A percentile compares a stretch with the other conserved stretches of the same genome.
These are phyloP conservation scores for Erethizon dorsatum DNA, from an alignment of 2,797 vertebrate genomes.

Conservation along the genomic window DNA sequence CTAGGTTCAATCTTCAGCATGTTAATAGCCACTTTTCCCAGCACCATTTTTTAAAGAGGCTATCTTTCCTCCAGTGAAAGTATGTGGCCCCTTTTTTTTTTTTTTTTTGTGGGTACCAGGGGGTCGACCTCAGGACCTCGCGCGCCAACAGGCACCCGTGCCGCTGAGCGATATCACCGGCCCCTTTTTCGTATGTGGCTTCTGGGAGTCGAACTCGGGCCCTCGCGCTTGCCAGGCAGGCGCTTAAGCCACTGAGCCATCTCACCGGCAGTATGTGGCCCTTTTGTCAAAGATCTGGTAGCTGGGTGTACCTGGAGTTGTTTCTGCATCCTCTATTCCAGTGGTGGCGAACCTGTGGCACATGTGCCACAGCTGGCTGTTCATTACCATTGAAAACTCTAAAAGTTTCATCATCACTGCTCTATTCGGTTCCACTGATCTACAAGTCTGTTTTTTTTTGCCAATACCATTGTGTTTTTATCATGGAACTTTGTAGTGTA, in stretches of 20 bases:
- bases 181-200: too few species aligned
- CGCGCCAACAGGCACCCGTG: too few species aligned
- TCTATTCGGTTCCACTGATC: background rate
- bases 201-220: too few species aligned
- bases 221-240: too few species aligned
- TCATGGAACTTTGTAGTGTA: background rate
- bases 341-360: background rate
- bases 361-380: background rate
- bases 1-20: background rate
- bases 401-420: background rate
- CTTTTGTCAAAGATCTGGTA: background rate
- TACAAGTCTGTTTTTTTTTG: background rate
- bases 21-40: background rate
- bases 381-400: background rate
- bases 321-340: background rate
- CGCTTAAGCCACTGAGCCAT: too few species aligned
- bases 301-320: background rate
- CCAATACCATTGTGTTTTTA: background rate
- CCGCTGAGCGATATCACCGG: too few species aligned
- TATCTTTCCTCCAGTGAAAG: background rate
- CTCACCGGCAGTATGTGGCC: background rate
- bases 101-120: too few species aligned
- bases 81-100: background rate
- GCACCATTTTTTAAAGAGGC: background rate
- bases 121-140: too few species aligned